Evolutionary conservation across 2,113 vertebrate genomes (phyloP).

Genomic region (Xenotilapia caudafasciata): DNA sequence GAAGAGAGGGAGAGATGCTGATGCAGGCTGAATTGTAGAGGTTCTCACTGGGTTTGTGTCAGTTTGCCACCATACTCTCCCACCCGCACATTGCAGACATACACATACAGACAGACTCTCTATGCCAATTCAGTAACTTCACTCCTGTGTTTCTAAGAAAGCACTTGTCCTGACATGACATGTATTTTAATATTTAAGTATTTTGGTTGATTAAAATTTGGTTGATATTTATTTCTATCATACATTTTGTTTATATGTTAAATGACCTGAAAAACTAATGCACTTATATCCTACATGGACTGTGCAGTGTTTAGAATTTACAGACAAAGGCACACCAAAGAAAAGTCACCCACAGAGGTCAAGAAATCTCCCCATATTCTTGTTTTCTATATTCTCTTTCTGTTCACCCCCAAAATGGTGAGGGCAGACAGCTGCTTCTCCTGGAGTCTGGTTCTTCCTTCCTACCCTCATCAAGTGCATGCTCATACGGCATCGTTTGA

Average conservation of each 20-base stretch:
- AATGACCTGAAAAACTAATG: neutral
- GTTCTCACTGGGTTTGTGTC: constrained; percentile 24
- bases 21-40: constrained; percentile 52
- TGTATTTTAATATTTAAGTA: neutral
- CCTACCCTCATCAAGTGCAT: no score
- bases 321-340: neutral
- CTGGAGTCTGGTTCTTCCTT: neutral
- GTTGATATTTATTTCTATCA: neutral
- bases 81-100: neutral
- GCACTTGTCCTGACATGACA: neutral
- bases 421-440: neutral
- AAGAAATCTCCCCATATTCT: neutral
- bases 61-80: neutral
- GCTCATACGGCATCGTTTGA: neutral
- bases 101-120: neutral
- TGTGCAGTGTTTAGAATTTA: neutral
- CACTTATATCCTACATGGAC: neutral
- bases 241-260: neutral
- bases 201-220: neutral
- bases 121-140: neutral
- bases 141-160: neutral
- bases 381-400: neutral
- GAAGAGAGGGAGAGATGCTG: constrained; percentile 56
- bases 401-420: neutral
- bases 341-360: neutral